Evolutionary conservation across 2,113 vertebrate species (phyloP).

Genomic region (Ageneiosus marmoratus): DNA sequence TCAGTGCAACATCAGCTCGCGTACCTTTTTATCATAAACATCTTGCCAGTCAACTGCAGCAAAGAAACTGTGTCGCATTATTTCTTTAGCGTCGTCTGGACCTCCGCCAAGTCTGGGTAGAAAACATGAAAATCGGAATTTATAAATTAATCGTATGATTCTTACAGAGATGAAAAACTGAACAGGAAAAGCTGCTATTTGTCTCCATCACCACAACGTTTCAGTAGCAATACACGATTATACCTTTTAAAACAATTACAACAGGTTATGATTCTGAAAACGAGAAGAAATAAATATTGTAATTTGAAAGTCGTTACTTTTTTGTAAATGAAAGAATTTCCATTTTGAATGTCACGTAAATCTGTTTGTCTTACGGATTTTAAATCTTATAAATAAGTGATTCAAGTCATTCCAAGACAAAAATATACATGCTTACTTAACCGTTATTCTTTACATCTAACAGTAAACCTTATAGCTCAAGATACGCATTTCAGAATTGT

Average conservation of each 20-base stretch:
- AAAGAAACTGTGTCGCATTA: slow-evolving; percentile 97
- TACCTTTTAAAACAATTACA: neutral
- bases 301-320: neutral
- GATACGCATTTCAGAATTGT: neutral
- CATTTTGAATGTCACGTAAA: too few species aligned
- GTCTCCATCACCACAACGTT: neutral
- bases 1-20: neutral
- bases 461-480: neutral
- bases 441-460: neutral
- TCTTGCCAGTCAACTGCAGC: slow-evolving; percentile 93
- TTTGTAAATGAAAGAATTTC: neutral
- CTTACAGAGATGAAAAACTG: neutral
- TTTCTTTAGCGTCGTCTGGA: slow-evolving; percentile 96
- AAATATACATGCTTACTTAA: neutral
- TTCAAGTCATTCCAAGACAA: neutral
- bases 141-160: neutral
- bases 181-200: neutral
- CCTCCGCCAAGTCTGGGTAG: slow-evolving; percentile 88
- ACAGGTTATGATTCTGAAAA: neutral
- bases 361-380: too few species aligned
- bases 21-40: slow-evolving; percentile 97
- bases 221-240: neutral
- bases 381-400: too few species aligned
- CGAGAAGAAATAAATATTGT: neutral
- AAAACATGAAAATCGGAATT: slow-evolving; percentile 28